Evolutionary conservation across 1,140 invertebrate genomes (phyloP).

Genomic region (Battus philenor): DNA sequence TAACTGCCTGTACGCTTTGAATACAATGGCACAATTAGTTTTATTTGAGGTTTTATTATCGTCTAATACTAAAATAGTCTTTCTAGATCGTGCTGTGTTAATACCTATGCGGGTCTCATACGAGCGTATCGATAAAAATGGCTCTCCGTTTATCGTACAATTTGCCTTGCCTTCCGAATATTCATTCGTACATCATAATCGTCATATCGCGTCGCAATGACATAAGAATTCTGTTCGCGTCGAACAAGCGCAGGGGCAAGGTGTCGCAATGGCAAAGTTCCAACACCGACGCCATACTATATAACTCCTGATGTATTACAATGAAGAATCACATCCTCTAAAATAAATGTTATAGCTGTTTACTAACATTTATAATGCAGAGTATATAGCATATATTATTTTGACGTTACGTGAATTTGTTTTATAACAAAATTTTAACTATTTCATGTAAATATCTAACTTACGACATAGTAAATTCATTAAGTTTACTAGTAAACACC

Average conservation of each 20-base stretch:
- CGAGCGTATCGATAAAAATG: not conserved
- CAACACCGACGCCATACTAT: not conserved
- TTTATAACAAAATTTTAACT: no score
- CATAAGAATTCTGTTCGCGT: constrained; percentile 3
- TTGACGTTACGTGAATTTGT: no score
- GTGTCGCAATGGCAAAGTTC: constrained; percentile 8
- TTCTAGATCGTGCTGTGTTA: no score
- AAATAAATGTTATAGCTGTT: no score
- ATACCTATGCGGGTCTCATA: no score
- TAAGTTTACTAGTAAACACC: no score
- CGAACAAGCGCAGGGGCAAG: constrained; percentile 7
- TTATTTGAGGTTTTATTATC: constrained; percentile 50
- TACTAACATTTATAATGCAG: no score
- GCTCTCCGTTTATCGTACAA: not conserved
- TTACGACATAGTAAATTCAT: no score
- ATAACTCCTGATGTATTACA: constrained; percentile 1
- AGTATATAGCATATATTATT: no score
- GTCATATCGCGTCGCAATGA: not conserved
- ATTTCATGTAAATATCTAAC: no score
- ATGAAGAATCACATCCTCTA: no score
- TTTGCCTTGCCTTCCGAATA: no score
- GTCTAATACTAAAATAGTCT: constrained; percentile 9
- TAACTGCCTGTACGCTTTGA: constrained; percentile 57
- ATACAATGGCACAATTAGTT: constrained; percentile 64
- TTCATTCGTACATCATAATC: not conserved